phyloP scores from a whole-genome alignment of 2,113 vertebrate species.

The Chlamydotis undulata region DNA sequence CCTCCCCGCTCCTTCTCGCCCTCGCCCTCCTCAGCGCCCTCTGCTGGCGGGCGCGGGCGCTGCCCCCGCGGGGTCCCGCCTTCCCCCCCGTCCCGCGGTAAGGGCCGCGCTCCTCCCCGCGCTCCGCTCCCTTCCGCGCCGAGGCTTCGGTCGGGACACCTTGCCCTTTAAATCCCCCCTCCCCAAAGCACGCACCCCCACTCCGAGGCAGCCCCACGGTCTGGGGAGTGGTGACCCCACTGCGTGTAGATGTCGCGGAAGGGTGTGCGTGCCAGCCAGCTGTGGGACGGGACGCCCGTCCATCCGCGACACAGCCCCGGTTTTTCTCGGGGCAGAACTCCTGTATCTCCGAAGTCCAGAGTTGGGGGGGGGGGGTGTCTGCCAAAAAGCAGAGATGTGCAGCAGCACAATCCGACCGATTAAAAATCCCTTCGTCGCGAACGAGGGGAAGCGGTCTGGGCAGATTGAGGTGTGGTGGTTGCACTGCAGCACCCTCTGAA shows the following conservation, averaged over 20 bases:
- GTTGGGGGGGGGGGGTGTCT: no score
- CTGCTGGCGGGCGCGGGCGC: slow-evolving; percentile 78
- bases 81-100: slow-evolving; percentile 76
- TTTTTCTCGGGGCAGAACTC: neutral
- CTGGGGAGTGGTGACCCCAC: no score
- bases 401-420: neutral
- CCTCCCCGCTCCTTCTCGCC: slow-evolving; percentile 83
- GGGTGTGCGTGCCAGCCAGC: no score
- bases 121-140: no score
- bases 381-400: neutral
- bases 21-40: slow-evolving; percentile 83
- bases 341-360: fast-evolving
- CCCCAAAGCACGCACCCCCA: no score
- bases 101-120: neutral
- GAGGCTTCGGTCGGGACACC: neutral
- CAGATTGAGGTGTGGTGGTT: neutral
- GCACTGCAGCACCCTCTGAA: neutral
- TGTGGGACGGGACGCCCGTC: fast-evolving
- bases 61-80: slow-evolving; percentile 15
- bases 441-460: neutral
- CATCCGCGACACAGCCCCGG: neutral
- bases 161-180: neutral
- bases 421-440: neutral
- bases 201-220: no score
- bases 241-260: fast-evolving